Evolutionary conservation across 2,113 vertebrate species (phyloP).

Genomic region (Labeo catla): DNA sequence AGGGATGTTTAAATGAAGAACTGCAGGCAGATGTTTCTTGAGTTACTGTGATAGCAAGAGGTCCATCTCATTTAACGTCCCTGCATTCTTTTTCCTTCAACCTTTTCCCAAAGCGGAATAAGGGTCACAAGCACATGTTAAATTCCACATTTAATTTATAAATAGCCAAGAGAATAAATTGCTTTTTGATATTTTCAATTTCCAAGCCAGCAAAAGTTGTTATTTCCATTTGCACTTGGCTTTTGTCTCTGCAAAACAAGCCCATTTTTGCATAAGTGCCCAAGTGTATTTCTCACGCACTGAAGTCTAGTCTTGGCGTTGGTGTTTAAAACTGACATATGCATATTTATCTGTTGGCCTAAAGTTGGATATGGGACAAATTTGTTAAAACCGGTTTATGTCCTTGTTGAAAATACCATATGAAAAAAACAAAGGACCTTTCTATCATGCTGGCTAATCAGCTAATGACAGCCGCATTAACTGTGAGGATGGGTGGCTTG

Average conservation of each 20-base stretch:
- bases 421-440: neutral
- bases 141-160: slow-evolving; percentile 60
- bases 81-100: slow-evolving; percentile 28
- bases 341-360: neutral
- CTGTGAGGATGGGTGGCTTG: slow-evolving; percentile 37
- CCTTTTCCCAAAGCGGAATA: slow-evolving; percentile 22
- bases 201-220: slow-evolving; percentile 43
- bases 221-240: slow-evolving; percentile 55
- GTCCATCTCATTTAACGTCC: slow-evolving; percentile 36
- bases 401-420: neutral
- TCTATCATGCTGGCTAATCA: slow-evolving; percentile 31
- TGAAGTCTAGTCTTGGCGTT: neutral
- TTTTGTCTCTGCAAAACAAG: slow-evolving; percentile 19
- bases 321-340: neutral
- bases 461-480: slow-evolving; percentile 21
- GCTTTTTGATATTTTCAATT: slow-evolving; percentile 54
- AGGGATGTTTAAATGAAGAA: slow-evolving; percentile 48
- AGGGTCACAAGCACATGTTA: slow-evolving; percentile 32
- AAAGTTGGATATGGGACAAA: neutral
- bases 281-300: neutral
- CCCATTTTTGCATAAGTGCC: slow-evolving; percentile 13
- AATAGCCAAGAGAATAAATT: slow-evolving; percentile 52
- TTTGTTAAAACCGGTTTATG: neutral
- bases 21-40: slow-evolving; percentile 15
- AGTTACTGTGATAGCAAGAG: slow-evolving; percentile 36